Percentiles rank a stretch among this genome's conserved stretches.
phyloP scores from a whole-genome alignment of 2,113 vertebrate genomes.

The Nothobranchius kuhntae region DNA sequence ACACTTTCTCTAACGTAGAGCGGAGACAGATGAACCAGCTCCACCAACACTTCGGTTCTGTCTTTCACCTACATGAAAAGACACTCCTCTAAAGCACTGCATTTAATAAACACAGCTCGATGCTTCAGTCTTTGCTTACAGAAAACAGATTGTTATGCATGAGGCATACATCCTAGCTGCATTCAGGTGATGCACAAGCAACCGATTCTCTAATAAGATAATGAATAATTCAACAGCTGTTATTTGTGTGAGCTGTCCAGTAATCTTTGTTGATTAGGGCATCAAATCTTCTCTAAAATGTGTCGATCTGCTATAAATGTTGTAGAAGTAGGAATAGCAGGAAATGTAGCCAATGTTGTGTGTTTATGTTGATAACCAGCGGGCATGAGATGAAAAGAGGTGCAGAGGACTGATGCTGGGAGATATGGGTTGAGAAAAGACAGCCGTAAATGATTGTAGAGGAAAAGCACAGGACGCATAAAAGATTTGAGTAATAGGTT shows the following conservation, averaged over 20 bases:
- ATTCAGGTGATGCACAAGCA: constrained; percentile 18
- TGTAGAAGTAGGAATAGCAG: constrained; percentile 26
- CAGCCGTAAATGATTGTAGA: constrained; percentile 30
- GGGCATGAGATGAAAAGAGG: constrained; percentile 52
- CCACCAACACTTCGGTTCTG: constrained; percentile 11
- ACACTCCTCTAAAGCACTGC: neutral
- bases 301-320: constrained; percentile 43
- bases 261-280: constrained; percentile 51
- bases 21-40: constrained; percentile 29
- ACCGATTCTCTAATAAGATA: constrained; percentile 32
- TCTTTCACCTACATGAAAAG: constrained; percentile 2
- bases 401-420: constrained; percentile 43
- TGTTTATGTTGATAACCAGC: constrained; percentile 60
- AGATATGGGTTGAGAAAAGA: constrained; percentile 62
- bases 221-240: constrained; percentile 42
- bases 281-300: constrained; percentile 40
- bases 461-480: constrained; percentile 3
- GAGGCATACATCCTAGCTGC: constrained; percentile 3
- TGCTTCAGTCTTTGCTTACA: constrained; percentile 1
- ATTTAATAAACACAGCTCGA: constrained; percentile 5
- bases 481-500: constrained; percentile 19
- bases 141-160: constrained; percentile 7
- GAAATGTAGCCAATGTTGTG: constrained; percentile 34
- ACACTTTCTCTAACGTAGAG: constrained; percentile 27
- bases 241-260: constrained; percentile 31